phyloP scores from a whole-genome alignment of 2,888 invertebrate genomes.

The Pyrochroa serraticornis region DNA sequence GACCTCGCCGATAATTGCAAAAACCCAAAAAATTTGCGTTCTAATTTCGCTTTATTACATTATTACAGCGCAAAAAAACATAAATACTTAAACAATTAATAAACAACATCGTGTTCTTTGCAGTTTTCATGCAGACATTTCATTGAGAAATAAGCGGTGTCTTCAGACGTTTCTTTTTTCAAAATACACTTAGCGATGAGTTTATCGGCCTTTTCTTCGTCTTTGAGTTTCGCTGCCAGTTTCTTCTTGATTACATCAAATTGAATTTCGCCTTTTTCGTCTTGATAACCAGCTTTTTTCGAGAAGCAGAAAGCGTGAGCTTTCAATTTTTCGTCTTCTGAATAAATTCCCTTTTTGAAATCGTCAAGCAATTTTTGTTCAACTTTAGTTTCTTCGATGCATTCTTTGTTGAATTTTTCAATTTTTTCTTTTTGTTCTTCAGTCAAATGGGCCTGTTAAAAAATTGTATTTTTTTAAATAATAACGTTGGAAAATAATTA shows the following conservation, averaged over 20 bases:
- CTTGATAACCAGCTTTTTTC: slow-evolving; percentile 58
- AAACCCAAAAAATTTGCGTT: too few relatives aligned
- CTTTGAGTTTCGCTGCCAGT: slow-evolving; percentile 36
- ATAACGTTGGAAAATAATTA: too few relatives aligned
- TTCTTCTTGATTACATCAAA: slow-evolving; percentile 55
- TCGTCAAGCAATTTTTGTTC: slow-evolving; percentile 43
- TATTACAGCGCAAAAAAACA: too few relatives aligned
- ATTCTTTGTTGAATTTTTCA: slow-evolving; percentile 25
- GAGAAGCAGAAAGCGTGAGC: slow-evolving; percentile 60
- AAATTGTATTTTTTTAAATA: background rate
- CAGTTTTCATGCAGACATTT: slow-evolving; percentile 56
- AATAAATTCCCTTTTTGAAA: slow-evolving; percentile 59
- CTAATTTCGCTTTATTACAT: too few relatives aligned
- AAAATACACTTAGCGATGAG: slow-evolving; percentile 47
- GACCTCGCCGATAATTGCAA: too few relatives aligned
- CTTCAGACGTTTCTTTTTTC: slow-evolving; percentile 41
- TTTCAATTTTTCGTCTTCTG: slow-evolving; percentile 57
- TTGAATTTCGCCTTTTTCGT: slow-evolving; percentile 45
- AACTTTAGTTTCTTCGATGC: slow-evolving; percentile 47
- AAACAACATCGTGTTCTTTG: too few relatives aligned
- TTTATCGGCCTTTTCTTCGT: slow-evolving; percentile 55
- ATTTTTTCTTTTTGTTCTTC: slow-evolving; percentile 14
- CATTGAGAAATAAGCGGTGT: slow-evolving; percentile 57
- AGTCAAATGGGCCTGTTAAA: slow-evolving; percentile 6
- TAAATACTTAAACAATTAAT: too few relatives aligned